phyloP scores from a whole-genome alignment of 2,888 invertebrate species.

The Scaptomyza polygonia region DNA sequence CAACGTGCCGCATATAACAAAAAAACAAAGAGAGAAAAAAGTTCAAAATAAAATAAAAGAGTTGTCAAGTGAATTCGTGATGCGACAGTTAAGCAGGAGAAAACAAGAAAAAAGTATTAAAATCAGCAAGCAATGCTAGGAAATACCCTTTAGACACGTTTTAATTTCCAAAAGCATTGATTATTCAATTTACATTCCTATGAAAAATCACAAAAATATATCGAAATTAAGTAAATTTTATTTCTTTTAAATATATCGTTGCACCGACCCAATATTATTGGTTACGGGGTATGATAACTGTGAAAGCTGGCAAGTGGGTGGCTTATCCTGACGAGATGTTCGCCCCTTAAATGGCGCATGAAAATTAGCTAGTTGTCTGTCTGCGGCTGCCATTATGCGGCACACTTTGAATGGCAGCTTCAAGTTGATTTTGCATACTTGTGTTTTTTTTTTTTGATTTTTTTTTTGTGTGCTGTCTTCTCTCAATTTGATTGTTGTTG shows the following conservation, averaged over 20 bases:
- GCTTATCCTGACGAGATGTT: conserved; percentile 24
- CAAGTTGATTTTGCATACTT: conserved; percentile 24
- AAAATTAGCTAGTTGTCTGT: conserved; percentile 81
- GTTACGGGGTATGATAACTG: conserved; percentile 27
- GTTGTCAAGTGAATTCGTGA: conserved; percentile 78
- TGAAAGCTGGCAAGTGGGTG: conserved; percentile 42
- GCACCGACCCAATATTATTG: neutral
- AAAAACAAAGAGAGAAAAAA: neutral
- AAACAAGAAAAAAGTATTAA: neutral
- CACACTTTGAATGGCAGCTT: conserved; percentile 70
- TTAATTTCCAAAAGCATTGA: neutral
- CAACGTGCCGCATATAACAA: conserved; percentile 37
- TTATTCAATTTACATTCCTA: neutral
- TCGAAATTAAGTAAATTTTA: neutral
- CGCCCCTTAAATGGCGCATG: conserved; percentile 81
- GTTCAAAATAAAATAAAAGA: conserved; percentile 58
- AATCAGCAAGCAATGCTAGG: neutral
- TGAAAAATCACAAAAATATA: no score
- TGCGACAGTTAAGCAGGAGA: conserved; percentile 45
- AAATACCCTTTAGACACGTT: conserved; percentile 5
- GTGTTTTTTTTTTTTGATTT: conserved; percentile 12
- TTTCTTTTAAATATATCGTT: neutral
- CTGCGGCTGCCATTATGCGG: conserved; percentile 73
- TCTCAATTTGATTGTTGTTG: conserved; percentile 32
- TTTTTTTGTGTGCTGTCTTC: conserved; percentile 22